Base-by-base conservation (phyloP, 2,888 invertebrate species). In the Pomacea canaliculata region DNA sequence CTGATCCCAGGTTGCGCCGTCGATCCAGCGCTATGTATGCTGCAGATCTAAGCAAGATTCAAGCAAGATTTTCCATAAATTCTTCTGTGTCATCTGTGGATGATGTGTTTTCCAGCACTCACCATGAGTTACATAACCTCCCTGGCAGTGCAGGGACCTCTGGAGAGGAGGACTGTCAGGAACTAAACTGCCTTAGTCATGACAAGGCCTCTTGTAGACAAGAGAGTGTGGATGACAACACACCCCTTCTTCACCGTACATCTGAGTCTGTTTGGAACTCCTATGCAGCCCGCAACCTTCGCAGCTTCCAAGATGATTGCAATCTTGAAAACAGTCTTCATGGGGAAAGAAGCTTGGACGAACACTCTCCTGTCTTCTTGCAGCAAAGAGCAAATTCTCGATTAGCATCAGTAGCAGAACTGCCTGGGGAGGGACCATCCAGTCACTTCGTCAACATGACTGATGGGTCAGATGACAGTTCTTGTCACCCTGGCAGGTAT, bases 211-310 rank as follows among this genome's bases (percentile, higher is more conserved):
- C 86, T 3, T 85, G 84, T 13, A 70, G 84, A 59, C 85, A 85
- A 73, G 84, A 85, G 65, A 84, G 82, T 62, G 76, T 83, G 16
- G 80, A 81, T 7, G 86, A 87, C 71, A 83, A 83, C 59, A 88
- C 88, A 27, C 88, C 88, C 3, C 84, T 86, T 73, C 84, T 88
- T 80, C 85, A 86, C 76, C 78, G 87, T 27, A 84, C 85, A 2
- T 82, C 85, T 60, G 85, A 86, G 73, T 83, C 87, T 10, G 83
- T 88, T 49, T 83, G 83, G 83, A 86, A 85, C 63, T 88, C 88
- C 0, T 87, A 85, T 76, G 85, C 89, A 2, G 88, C 88, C 0
- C 79, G 83, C 65, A 86, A 86, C 74, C 79, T 89, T 67, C 83
- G 86, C 13, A 85, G 84, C 13, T 83, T 89, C 82, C 79, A 86